phyloP scores from a whole-genome alignment of 2,888 invertebrate genomes.

The Zygothrica quintamaculata region DNA sequence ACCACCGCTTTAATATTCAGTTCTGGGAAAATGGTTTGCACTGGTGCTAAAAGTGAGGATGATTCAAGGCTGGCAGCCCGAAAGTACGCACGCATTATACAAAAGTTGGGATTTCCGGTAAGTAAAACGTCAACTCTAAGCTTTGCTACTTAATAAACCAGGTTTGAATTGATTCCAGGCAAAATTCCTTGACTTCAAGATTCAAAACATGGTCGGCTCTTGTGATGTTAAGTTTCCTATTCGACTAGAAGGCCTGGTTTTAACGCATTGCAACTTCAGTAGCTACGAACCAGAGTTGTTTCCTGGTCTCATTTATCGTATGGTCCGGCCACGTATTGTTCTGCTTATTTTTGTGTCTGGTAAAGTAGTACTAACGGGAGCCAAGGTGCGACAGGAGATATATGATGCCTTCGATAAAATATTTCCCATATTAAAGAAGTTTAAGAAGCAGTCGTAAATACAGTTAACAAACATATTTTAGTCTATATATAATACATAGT shows the following conservation, averaged over 20 bases:
- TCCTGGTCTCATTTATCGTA: constrained; percentile 98
- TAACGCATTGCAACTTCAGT: constrained; percentile 91
- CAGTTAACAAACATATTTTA: constrained; percentile 15
- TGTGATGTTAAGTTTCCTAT: constrained; percentile 92
- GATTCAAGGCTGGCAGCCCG: constrained; percentile 91
- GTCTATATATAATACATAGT: constrained; percentile 9
- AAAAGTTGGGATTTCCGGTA: constrained; percentile 92
- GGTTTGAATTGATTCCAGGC: constrained; percentile 86
- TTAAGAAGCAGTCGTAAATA: constrained; percentile 90
- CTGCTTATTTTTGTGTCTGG: constrained; percentile 99
- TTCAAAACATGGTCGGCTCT: constrained; percentile 92
- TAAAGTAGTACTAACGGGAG: constrained; percentile 99
- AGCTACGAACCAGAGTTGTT: constrained; percentile 99
- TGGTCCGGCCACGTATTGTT: constrained; percentile 99
- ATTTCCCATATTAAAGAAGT: constrained; percentile 97
- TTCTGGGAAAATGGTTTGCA: constrained; percentile 94
- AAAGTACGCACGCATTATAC: constrained; percentile 93
- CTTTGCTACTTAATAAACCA: neutral
- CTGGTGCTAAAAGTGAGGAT: constrained; percentile 92
- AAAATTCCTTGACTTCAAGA: constrained; percentile 92
- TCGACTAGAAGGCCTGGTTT: constrained; percentile 89
- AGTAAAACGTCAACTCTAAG: too few relatives aligned
- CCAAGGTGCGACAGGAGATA: constrained; percentile 95
- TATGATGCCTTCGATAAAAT: constrained; percentile 98
- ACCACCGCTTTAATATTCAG: constrained; percentile 92